phyloP scores from a whole-genome alignment of 2,113 vertebrate species.

The Tupaia chinensis region DNA sequence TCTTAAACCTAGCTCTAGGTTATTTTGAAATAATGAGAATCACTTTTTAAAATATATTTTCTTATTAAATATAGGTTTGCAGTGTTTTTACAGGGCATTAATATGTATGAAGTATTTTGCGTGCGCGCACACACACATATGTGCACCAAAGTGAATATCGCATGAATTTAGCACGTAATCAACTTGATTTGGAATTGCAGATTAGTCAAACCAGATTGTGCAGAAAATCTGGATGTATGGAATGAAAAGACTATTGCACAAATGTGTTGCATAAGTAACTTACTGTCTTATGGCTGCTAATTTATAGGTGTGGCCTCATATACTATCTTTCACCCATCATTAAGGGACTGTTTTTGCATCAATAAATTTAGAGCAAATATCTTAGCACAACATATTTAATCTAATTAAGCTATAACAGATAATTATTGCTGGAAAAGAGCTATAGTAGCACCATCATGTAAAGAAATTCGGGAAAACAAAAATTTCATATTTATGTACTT shows the following conservation, averaged over 20 bases:
- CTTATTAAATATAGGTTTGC: neutral
- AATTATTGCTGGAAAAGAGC: constrained; percentile 34
- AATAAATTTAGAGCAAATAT: constrained; percentile 49
- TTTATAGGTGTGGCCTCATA: constrained; percentile 53
- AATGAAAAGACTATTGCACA: constrained; percentile 68
- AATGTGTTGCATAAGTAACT: constrained; percentile 67
- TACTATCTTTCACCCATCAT: constrained; percentile 66
- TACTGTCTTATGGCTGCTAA: constrained; percentile 53
- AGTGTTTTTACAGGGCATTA: constrained; percentile 13
- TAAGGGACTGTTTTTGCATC: constrained; percentile 64
- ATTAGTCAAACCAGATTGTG: constrained; percentile 54
- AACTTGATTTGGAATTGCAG: constrained; percentile 28
- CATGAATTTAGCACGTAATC: constrained; percentile 17
- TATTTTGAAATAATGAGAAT: constrained; percentile 26
- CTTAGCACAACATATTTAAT: constrained; percentile 51
- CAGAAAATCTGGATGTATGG: constrained; percentile 75
- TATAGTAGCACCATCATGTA: neutral
- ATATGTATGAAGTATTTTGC: neutral
- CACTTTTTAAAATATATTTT: neutral
- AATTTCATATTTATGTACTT: neutral
- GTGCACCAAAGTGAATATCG: neutral
- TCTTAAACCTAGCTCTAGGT: constrained; percentile 30
- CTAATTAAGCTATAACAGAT: constrained; percentile 38
- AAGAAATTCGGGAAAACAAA: constrained; percentile 39
- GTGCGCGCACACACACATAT: neutral